Evolutionary conservation across 2,113 vertebrate genomes (phyloP).

Genomic region (Hemichromis elongatus): DNA sequence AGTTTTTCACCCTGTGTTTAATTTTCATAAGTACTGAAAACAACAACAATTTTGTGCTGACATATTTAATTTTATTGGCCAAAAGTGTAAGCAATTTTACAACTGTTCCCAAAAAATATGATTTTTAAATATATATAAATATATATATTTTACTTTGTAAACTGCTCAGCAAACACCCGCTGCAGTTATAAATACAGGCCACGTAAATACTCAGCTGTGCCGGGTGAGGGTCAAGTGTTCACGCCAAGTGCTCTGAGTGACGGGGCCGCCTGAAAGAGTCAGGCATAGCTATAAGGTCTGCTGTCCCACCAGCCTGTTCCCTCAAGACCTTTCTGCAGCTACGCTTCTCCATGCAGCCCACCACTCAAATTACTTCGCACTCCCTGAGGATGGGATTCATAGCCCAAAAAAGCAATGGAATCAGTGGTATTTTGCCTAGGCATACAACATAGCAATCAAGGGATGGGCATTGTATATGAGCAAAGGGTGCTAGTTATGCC

Average conservation of each 20-base stretch:
- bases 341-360: background rate
- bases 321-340: background rate
- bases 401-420: background rate
- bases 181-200: constrained; percentile 63
- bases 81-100: background rate
- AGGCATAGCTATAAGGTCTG: constrained; percentile 6
- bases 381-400: background rate
- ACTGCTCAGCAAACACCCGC: constrained; percentile 5
- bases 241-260: constrained; percentile 67
- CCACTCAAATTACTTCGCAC: constrained; percentile 22
- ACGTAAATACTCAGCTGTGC: constrained; percentile 81
- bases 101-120: background rate
- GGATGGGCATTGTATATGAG: background rate
- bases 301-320: constrained; percentile 1
- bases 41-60: background rate
- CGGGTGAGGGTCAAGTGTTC: constrained; percentile 48
- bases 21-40: background rate
- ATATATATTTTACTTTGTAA: background rate
- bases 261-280: constrained; percentile 59
- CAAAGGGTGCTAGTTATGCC: background rate
- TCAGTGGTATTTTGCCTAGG: background rate
- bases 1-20: background rate
- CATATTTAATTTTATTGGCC: background rate
- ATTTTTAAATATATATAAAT: background rate
- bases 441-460: background rate